Percentiles rank a stretch among this genome's conserved stretches.
These are phyloP conservation scores for Chloroceryle aenea DNA, from an alignment of 2,113 vertebrate species.

Conservation along the genomic window DNA sequence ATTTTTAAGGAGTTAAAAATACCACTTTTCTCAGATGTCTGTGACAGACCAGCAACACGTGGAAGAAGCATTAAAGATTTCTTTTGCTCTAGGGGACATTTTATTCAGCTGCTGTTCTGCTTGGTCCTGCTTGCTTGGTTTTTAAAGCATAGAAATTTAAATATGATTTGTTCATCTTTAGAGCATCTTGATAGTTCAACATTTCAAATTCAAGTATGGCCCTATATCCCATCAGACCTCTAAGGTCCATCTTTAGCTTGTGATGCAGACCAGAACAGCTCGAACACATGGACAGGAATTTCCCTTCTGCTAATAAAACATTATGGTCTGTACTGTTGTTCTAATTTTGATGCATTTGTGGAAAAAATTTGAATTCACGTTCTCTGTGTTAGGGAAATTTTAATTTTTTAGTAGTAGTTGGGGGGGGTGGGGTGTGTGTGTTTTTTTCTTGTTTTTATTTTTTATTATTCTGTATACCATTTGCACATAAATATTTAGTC, in stretches of 20 bases:
- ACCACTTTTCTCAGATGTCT: neutral
- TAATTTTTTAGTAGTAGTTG: too few relatives aligned
- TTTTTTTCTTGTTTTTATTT: neutral
- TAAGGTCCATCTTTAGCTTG: neutral
- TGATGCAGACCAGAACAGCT: rapidly evolving
- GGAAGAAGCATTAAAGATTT: neutral
- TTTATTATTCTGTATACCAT: neutral
- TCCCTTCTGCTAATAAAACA: neutral
- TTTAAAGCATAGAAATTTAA: neutral
- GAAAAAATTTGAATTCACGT: neutral
- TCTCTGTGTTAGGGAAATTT: neutral
- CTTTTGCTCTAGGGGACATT: neutral
- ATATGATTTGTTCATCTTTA: neutral
- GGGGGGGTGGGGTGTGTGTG: neutral
- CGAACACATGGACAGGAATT: neutral
- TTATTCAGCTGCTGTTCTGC: neutral
- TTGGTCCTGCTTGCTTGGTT: neutral
- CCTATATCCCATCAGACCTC: neutral
- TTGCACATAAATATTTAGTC: neutral
- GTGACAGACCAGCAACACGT: neutral
- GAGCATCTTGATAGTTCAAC: neutral
- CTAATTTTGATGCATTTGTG: neutral
- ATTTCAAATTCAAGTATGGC: neutral
- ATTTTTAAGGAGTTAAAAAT: neutral
- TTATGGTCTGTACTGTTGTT: neutral